Evolutionary conservation across 2,888 invertebrate species (phyloP).

Genomic region (Hemaris fuciformis): DNA sequence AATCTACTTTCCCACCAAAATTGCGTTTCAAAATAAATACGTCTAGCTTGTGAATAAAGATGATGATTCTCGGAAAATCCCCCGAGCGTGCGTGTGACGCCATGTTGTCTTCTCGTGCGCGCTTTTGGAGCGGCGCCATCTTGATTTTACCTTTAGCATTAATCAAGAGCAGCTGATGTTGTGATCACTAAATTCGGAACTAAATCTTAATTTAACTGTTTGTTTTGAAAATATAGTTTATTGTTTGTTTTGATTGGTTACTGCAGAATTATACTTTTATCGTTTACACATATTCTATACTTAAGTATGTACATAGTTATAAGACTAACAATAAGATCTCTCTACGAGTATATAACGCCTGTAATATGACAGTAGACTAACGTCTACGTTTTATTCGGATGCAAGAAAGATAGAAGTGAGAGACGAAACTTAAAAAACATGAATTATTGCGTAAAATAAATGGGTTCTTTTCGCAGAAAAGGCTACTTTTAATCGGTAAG

Average conservation of each 20-base stretch:
- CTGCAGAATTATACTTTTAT: no score
- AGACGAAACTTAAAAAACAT: no score
- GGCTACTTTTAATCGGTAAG: no score
- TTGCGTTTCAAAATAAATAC: not conserved
- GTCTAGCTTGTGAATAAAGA: not conserved
- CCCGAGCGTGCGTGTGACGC: conserved; percentile 25
- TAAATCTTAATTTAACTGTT: conserved; percentile 1
- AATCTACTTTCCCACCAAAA: not conserved
- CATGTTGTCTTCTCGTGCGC: conserved; percentile 19
- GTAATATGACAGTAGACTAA: no score
- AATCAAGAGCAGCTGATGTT: conserved; percentile 16
- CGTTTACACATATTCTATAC: no score
- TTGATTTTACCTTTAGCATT: conserved; percentile 26
- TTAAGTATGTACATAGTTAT: no score
- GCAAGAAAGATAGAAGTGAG: no score
- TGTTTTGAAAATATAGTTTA: not conserved
- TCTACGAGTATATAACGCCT: no score
- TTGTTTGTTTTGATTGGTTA: not conserved
- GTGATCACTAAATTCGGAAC: not conserved
- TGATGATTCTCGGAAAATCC: conserved; percentile 23
- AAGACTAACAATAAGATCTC: no score
- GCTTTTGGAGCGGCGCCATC: conserved; percentile 30
- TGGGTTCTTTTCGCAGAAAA: no score
- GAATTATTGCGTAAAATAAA: no score
- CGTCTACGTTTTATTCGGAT: no score